phyloP scores from a whole-genome alignment of 2,113 vertebrate genomes.

The Scopus umbretta region DNA sequence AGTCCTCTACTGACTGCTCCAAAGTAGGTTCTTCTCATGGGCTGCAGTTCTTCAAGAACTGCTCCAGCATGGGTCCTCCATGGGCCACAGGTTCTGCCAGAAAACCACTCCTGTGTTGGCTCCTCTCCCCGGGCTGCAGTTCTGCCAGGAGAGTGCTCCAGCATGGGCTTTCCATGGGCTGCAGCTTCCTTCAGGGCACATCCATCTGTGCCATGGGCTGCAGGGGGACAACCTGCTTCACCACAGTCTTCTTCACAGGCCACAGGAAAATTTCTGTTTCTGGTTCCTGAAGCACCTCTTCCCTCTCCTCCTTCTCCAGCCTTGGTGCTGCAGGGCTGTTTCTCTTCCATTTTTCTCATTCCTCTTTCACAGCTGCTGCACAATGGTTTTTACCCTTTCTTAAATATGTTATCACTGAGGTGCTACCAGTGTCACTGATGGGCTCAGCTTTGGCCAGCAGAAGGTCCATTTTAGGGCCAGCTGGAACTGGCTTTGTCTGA shows the following conservation, averaged over 20 bases:
- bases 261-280: neutral
- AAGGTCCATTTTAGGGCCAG: neutral
- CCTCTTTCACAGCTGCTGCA: neutral
- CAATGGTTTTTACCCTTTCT: neutral
- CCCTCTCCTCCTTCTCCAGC: neutral
- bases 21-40: neutral
- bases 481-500: neutral
- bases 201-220: neutral
- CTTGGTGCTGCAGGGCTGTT: neutral
- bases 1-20: neutral
- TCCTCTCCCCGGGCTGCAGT: neutral
- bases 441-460: neutral
- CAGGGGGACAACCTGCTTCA: neutral
- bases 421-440: neutral
- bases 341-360: neutral
- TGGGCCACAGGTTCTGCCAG: neutral
- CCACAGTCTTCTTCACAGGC: neutral
- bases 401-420: neutral
- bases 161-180: neutral
- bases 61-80: accelerated
- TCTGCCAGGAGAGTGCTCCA: neutral
- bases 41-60: neutral
- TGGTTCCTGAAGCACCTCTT: neutral
- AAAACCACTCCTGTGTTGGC: neutral
- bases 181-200: neutral